Evolutionary conservation across 2,797 vertebrate genomes (phyloP).

Genomic region (Strix occidentalis): DNA sequence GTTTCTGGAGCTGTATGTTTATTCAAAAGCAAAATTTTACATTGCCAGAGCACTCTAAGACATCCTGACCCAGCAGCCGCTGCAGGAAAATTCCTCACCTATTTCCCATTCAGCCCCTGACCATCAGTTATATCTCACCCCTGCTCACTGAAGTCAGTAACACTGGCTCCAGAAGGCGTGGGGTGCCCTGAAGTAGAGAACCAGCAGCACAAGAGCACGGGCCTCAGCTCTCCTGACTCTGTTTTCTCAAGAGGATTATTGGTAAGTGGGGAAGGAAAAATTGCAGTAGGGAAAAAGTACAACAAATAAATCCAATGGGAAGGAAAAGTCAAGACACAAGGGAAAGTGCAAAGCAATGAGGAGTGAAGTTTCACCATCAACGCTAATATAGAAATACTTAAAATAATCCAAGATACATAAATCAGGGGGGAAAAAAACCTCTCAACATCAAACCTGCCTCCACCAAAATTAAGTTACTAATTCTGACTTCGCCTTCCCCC

Average conservation of each 20-base stretch:
- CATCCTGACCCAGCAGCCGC: background rate
- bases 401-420: background rate
- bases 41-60: background rate
- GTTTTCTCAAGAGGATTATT: background rate
- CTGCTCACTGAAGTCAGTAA: background rate
- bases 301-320: background rate
- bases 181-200: background rate
- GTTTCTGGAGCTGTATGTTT: background rate
- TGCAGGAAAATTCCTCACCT: background rate
- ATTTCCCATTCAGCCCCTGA: background rate
- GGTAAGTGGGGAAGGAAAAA: background rate
- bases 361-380: background rate
- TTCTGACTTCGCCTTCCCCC: background rate
- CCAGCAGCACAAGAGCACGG: accelerated
- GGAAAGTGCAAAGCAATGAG: background rate
- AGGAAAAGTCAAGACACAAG: background rate
- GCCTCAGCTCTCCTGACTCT: background rate
- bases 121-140: background rate
- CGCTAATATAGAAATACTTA: background rate
- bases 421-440: accelerated
- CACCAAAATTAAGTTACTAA: background rate
- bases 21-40: background rate
- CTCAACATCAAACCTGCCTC: background rate
- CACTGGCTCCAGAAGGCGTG: accelerated
- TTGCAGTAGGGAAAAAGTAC: background rate